Percentiles rank a stretch among this genome's conserved stretches.
These are phyloP conservation scores for Picus viridis DNA, from an alignment of 2,797 vertebrate genomes.

Conservation along the genomic window DNA sequence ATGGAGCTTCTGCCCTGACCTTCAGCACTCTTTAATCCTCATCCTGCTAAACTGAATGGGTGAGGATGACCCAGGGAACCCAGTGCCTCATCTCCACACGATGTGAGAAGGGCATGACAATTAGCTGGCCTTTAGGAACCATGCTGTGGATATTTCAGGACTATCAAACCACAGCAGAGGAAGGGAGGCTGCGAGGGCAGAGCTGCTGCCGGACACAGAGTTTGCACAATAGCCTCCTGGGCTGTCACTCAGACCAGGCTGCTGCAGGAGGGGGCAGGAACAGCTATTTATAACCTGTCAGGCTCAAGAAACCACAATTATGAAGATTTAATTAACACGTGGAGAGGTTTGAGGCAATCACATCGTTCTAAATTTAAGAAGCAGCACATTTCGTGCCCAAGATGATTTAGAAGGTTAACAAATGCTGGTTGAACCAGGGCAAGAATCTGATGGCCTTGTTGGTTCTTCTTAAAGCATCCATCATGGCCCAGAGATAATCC, in stretches of 20 bases:
- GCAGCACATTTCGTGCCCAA: conserved; percentile 36
- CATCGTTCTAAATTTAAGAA: conserved; percentile 55
- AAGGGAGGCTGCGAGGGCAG: not conserved
- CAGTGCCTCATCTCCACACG: not conserved
- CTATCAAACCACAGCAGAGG: not conserved
- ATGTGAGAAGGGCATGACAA: not conserved
- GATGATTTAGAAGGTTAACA: conserved; percentile 62
- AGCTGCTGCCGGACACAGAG: not conserved
- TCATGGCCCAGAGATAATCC: conserved; percentile 19
- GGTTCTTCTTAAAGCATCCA: conserved; percentile 40
- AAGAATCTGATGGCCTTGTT: conserved; percentile 46
- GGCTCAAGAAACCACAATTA: conserved; percentile 68
- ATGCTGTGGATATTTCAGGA: conserved; percentile 26
- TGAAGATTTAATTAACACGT: conserved; percentile 71
- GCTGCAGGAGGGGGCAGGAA: not conserved
- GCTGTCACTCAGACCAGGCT: conserved; percentile 38
- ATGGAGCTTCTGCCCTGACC: not conserved
- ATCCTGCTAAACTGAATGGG: not conserved
- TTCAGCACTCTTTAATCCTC: not conserved
- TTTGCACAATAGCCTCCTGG: conserved; percentile 23
- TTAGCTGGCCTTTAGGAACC: conserved; percentile 24
- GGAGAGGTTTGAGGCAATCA: conserved; percentile 66
- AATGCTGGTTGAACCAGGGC: conserved; percentile 31
- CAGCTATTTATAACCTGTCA: conserved; percentile 64
- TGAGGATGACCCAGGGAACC: not conserved